Base-by-base conservation (phyloP, 2,113 vertebrate species). In the Nannobrachium achirus region DNA sequence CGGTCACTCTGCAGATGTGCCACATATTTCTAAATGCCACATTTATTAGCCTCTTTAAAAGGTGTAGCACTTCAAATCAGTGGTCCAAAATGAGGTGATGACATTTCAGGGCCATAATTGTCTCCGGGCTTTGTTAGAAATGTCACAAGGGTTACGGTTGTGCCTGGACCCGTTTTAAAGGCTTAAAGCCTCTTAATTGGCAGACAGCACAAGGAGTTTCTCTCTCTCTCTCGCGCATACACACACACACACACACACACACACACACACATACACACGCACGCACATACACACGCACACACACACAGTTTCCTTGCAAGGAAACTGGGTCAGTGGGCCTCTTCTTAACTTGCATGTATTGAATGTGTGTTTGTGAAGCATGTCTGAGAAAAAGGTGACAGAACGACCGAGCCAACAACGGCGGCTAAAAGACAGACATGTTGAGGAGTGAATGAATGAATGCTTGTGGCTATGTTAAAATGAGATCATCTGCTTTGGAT, bases 311-410 rank as follows among this genome's bases (percentile, higher is more conserved):
- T n/a, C n/a, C n/a, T n/a, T n/a, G 76, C 25, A 14, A 65, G 46
- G 59, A 82, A 88, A 82, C 42, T 87, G 73, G 69, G 88, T 87
- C 82, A 86, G 74, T 84, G 76, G 83, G 85, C 63, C 84, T 87
- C 77, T 63, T 80, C 77, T 63, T 80, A 79, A 69, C 52, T 62
- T 18, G 66, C 57, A 6, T 13, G 33, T 25, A 25, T 25, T 25
- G n/a, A 63, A 51, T 16, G 33, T 58, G 20, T 64, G 33, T 33
- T 71, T 16, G 13, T 78, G 45, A 74, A 42, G 53, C 38, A 71
- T 1, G 16, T 56, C 44, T 15, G 67, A 80, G 62, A 84, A 64
- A 85, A 86, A 83, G 76, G 69, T 61, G 69, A 57, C 72, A 72
- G 68, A 61, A 76, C 60, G 51, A 41, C 44, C 8, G 45, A 71